A percentile compares a stretch with the other conserved stretches of the same genome.
Conservation (phyloP, 2,888 invertebrate species). For the Habroteleia sp. region DNA sequence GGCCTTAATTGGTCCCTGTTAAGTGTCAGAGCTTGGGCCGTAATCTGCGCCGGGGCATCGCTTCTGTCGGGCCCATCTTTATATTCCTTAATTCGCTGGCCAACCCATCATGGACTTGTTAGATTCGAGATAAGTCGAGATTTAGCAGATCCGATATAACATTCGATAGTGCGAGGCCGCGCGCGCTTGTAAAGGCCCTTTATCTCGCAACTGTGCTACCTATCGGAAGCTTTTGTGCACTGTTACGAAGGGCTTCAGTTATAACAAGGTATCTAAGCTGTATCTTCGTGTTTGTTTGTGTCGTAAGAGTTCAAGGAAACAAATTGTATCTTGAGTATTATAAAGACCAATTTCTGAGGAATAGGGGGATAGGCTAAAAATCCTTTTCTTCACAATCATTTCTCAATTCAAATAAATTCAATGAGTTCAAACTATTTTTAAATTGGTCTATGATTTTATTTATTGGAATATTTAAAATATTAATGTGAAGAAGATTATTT, state of each 20-base stretch:
- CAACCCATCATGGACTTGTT: slow-evolving; percentile 75
- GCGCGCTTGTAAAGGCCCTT: slow-evolving; percentile 68
- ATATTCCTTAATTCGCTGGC: slow-evolving; percentile 53
- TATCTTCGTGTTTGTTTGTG: slow-evolving; percentile 32
- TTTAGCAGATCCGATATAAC: slow-evolving; percentile 78
- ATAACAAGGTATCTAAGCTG: slow-evolving; percentile 43
- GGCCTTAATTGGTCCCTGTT: slow-evolving; percentile 80
- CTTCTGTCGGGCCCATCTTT: slow-evolving; percentile 57
- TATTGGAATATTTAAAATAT: too few species aligned
- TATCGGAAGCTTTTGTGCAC: slow-evolving; percentile 30
- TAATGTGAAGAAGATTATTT: too few species aligned
- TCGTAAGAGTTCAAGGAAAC: slow-evolving; percentile 19
- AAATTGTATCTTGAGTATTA: too few species aligned
- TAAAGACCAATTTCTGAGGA: too few species aligned
- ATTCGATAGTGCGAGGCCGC: slow-evolving; percentile 71
- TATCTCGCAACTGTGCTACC: slow-evolving; percentile 45
- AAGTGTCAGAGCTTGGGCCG: slow-evolving; percentile 76
- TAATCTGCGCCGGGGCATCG: slow-evolving; percentile 71
- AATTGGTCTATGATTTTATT: too few species aligned
- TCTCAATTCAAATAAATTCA: too few species aligned
- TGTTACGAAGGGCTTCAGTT: slow-evolving; percentile 12
- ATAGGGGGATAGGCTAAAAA: too few species aligned
- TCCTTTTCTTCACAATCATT: too few species aligned
- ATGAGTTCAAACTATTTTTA: too few species aligned
- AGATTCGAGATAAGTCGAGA: slow-evolving; percentile 79